These are phyloP conservation scores for Hydriomena furcata DNA, from an alignment of 2,888 invertebrate species.

Conservation along the genomic window DNA sequence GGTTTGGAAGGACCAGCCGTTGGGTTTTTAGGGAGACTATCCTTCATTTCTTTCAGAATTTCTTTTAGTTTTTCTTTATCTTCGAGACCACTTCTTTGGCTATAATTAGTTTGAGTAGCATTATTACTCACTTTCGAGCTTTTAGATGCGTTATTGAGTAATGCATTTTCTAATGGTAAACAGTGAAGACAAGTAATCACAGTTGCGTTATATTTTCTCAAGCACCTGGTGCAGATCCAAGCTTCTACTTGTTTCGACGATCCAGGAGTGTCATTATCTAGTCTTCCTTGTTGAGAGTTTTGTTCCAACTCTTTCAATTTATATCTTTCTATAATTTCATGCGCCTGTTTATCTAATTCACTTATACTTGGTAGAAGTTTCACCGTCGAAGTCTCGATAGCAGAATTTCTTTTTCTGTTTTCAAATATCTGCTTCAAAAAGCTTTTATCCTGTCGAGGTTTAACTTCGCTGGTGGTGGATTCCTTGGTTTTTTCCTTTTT, in stretches of 20 bases:
- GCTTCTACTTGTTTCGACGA: slow-evolving; percentile 37
- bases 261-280: slow-evolving; percentile 31
- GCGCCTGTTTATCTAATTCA: slow-evolving; percentile 90
- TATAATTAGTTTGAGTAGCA: slow-evolving; percentile 54
- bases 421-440: slow-evolving; percentile 81
- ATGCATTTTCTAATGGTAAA: slow-evolving; percentile 37
- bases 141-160: slow-evolving; percentile 21
- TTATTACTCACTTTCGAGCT: slow-evolving; percentile 40
- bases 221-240: slow-evolving; percentile 69
- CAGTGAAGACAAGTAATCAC: slow-evolving; percentile 59
- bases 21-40: slow-evolving; percentile 86
- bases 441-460: slow-evolving; percentile 76
- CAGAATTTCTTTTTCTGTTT: slow-evolving; percentile 66
- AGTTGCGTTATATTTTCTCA: slow-evolving; percentile 63
- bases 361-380: slow-evolving; percentile 89
- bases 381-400: slow-evolving; percentile 62
- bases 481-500: slow-evolving; percentile 46
- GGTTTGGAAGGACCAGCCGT: slow-evolving; percentile 52
- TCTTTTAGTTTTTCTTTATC: slow-evolving; percentile 86
- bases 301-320: slow-evolving; percentile 51
- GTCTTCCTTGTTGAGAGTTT: slow-evolving; percentile 17
- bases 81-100: slow-evolving; percentile 43
- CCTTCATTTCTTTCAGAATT: slow-evolving; percentile 90
- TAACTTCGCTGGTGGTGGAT: slow-evolving; percentile 49
- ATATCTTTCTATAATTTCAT: slow-evolving; percentile 86